Base-by-base conservation (phyloP, 2,888 invertebrate species). In the Leptinotarsa tumamoca region DNA sequence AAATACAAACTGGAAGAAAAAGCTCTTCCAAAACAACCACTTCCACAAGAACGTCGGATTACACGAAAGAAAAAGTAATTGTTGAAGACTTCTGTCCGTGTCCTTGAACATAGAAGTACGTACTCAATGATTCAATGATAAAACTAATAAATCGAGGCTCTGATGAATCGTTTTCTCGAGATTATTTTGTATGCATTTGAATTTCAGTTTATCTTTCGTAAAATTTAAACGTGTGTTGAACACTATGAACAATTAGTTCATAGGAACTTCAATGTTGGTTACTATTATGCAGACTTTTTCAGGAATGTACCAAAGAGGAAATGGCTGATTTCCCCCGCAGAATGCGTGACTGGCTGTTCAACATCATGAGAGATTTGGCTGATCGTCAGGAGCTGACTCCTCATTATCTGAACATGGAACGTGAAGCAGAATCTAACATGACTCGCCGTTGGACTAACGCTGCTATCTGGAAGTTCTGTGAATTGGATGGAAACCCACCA, bases 381-480 rank as follows among this genome's bases (percentile, higher is more conserved):
- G 96, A 96, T 89, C 93, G 96, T 78, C 92, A 94, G 85, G 96
- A 96, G 89, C 91, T 97, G 54, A 92, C 94, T 18, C 92, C 94
- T 71, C 94, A 96, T 87, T 97, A 95, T 89, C 90, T 95, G 89
- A 91, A 93, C 88, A 94, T 97, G 94, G 94, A 97, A 90, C 91
- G 94, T 82, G 96, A 97, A 89, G 96, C 97, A 54, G 97, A 97
- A 90, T 91, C 92, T 68, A 95, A 96, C 88, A 91, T 95, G 87
- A 94, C 95, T 23, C 91, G 94, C 74, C 93, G 95, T 83, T 96
- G 96, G 95, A 91, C 94, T 76, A 96, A 97, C 89, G 98, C 98
- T 67, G 98, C 98, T 82, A 93, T 99, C 82, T 99, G 98, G 98
- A 99, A 99, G 89, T 96, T 96, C 95, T 99, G 99, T 88, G 98